Base-by-base conservation (phyloP, 2,797 vertebrate species). In the Galago senegalensis region DNA sequence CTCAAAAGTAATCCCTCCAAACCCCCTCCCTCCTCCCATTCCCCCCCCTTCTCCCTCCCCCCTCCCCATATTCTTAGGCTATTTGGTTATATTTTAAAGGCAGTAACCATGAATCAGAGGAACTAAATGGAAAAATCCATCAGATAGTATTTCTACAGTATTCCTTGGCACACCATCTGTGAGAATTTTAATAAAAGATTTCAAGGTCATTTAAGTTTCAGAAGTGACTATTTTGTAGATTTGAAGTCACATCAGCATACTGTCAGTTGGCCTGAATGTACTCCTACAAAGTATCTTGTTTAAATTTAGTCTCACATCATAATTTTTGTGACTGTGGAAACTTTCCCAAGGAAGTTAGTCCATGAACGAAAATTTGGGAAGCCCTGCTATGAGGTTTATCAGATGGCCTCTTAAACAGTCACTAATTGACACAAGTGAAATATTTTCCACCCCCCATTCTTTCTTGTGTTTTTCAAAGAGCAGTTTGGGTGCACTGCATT, bases 181-280 rank as follows among this genome's bases (percentile, higher is more conserved):
- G 84, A 93, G 5, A 25, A 56, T 77, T 85, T 92, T 85, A 89
- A 89, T 73, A 67, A 85, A 92, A 81, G 10, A 5, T 65, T 91
- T 3, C 5, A 79, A 7, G 23, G 46, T 61, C 56, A 83, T 29
- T 72, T 87, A 75, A 14, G 16, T 88, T 27, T 90, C 65, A 77
- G 29, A 93, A 75, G 56, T 87, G 34, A 82, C 67, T 20, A 40
- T 80, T 92, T 81, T 67, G 49, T 27, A 72, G 46, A 69, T 75
- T 67, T 21, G 3, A 76, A 70, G 58, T 88, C 21, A 65, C 20
- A 25, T 0, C 27, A 23, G 17, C 81, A 61, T 40, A 53, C 27
- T 53, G 23, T 93, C 43, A 89, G 25, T 63, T 85, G 76, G 43
- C 0, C 20, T 63, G 79, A 85, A 87, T 80, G 4, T 73, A 92